Base-by-base conservation (phyloP, 2,888 invertebrate genomes). In the Arrhopalites spinosus region DNA sequence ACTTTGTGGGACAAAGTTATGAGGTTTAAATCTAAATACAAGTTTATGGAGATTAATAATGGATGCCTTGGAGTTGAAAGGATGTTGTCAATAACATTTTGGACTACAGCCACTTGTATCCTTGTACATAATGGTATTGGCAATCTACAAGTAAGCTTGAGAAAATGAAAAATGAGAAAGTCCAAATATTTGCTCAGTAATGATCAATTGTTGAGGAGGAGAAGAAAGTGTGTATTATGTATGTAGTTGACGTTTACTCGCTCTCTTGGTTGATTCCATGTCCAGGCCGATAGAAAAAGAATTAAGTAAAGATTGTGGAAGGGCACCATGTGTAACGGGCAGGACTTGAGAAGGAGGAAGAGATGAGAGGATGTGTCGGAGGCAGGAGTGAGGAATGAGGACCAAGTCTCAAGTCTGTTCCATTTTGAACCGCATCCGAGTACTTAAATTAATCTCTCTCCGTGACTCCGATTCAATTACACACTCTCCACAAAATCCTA, bases 131-230 rank as follows among this genome's bases (percentile, higher is more conserved):
- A n/a, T n/a, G n/a, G n/a, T n/a, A n/a, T n/a, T n/a, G n/a, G n/a
- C n/a, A n/a, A n/a, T n/a, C n/a, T n/a, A n/a, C n/a, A n/a, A n/a
- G n/a, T 36, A 36, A 36, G 11, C 36, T 36, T 7, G 11, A 36
- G 36, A 36, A 36, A 36, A 36, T 36, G 36, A 36, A 36, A 36
- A 11, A 36, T 36, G 5, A 36, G n/a, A n/a, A n/a, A n/a, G 3
- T 36, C 36, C 36, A 36, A 36, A 36, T 36, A 36, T 36, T 36
- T 36, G 36, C 36, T 25, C 66, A 29, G 66, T 23, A 67, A 67
- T 67, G 66, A 67, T 67, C 66, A 67, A 67, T 67, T 67, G 66
- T 67, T 67, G 43, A 23, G 17, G 66, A 36, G 30, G 64, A 64
- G 20, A 36, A 36, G 36, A 36, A 67, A 67, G 66, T 43, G 45